Evolutionary conservation across 2,888 invertebrate genomes (phyloP).

Genomic region (Sinohyriopsis cumingii): DNA sequence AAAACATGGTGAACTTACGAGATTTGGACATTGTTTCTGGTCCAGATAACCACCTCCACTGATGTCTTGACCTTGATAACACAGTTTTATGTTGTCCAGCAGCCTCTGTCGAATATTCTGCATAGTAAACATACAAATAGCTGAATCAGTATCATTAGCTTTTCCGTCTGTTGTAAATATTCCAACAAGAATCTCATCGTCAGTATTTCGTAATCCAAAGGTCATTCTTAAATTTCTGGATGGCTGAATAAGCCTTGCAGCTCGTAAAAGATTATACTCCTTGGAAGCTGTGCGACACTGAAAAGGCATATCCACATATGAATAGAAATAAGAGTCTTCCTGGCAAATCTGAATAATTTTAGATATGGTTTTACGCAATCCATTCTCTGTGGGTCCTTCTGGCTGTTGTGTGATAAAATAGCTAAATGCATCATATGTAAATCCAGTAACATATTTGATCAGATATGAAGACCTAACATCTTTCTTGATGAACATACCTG

Average conservation of each 20-base stretch:
- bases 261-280: constrained; percentile 90
- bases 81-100: constrained; percentile 54
- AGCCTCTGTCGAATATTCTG: constrained; percentile 51
- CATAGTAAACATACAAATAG: constrained; percentile 63
- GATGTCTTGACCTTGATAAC: constrained; percentile 52
- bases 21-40: constrained; percentile 27
- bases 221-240: constrained; percentile 91
- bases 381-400: constrained; percentile 17
- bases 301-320: constrained; percentile 97
- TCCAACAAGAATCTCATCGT: constrained; percentile 50
- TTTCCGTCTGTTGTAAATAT: constrained; percentile 87
- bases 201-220: constrained; percentile 39
- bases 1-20: constrained; percentile 17
- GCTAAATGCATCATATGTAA: constrained; percentile 58
- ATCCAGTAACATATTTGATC: constrained; percentile 62
- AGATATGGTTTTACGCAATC: constrained; percentile 75
- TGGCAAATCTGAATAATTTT: constrained; percentile 96
- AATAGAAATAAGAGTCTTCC: constrained; percentile 95
- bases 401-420: constrained; percentile 85
- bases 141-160: constrained; percentile 43
- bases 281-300: constrained; percentile 80
- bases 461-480: constrained; percentile 47
- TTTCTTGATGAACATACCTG: constrained; percentile 49
- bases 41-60: constrained; percentile 54
- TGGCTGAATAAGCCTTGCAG: constrained; percentile 94